Base-by-base conservation (phyloP, 2,797 vertebrate species). In the Echiichthys vipera region DNA sequence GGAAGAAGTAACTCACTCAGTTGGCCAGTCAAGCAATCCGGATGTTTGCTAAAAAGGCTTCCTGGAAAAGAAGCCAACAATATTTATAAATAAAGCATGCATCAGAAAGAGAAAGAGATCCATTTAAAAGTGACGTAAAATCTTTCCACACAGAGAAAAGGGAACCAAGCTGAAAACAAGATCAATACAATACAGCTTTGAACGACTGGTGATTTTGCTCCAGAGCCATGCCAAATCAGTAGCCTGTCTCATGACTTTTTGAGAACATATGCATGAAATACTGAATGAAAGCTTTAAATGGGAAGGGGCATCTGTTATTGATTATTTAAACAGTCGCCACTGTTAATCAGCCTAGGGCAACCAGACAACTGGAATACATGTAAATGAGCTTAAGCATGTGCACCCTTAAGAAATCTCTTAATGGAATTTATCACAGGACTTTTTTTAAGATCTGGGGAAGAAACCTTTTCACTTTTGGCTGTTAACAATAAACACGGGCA, bases 171-270 rank as follows among this genome's bases (percentile, higher is more conserved):
- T 5, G 18, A 47, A 58, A 65, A 74, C 32, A 30, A 24, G 6
- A 37, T 50, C 36, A 25, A 40, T 37, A 43, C 30, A 59, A 15
- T 25, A 5, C 36, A 39, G 62, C 63, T 56, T 55, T 40, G 30
- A 71, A 10, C 5, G 9, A 53, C 2, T 1, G 30, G n/a, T 10
- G 13, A 22, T 49, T 70, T 66, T 18, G 54, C 22, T 51, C 5
- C 29, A 22, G 20, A 77, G 55, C 39, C 0, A 1, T 15, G 43
- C 10, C 40, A 36, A 75, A 72, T 83, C 62, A 47, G 51, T 13
- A 17, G 47, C 7, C 8, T 11, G 50, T 77, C 77, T 81, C 79
- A 61, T 81, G 77, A 81, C 17, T 59, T 51, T 54, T 20, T 65
- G 18, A 72, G 18, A 4, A 56, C 2, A 14, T 49, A 2, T 57